Evolutionary conservation across 37 sponge, comb jelly and placozoan genomes (phyloP), one percentile per base, ranked within the genome.

Genomic region (Ianthella basta): DNA sequence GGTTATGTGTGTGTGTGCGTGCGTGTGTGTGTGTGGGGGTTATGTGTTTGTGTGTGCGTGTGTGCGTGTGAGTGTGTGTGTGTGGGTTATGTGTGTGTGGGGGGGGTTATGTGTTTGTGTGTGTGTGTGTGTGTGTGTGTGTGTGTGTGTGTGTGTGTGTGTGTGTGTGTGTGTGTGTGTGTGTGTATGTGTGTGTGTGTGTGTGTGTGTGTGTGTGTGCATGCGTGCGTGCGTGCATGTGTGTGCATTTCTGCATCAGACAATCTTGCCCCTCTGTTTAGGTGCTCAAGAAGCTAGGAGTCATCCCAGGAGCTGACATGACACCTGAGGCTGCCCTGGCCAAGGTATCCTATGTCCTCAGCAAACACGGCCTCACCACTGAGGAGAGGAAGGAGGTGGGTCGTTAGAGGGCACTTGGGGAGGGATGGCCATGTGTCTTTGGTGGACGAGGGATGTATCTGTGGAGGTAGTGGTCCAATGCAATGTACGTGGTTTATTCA

Each of bases 281-380:
- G 98, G 82, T 88, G 64, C 85, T 99, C 39, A 55, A 30, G 15
- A 74, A 81, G 34, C 90, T 86, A 55, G 97, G 97, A 36, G 89
- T 96, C n/a, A 56, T 99, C 19, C 83, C 91, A 30, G 99, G 99
- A 24, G 91, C 80, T 33, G 99, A 99, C 82, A 96, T 99, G 99
- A 99, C 99, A 34, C 84, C 92, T 50, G 99, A 99, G 65, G 99
- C 99, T 65, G 97, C 99, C 21, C 92, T 99, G 37, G 93, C 99
- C 33, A 99, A 99, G 59, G 89, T 99, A 16, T 90, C 92, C 23
- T 96, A 94, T 79, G 55, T 95, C 54, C 80, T 99, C 29, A 87
- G 92, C 15, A 84, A 85, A 79, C 34, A 33, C 20, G 79, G 29
- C 15, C 41, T 85, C 21, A 44, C 88, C 19, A 23, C 23, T 19